These are phyloP conservation scores for Meriones unguiculatus DNA, from an alignment of 2,113 vertebrate species.

Conservation along the genomic window DNA sequence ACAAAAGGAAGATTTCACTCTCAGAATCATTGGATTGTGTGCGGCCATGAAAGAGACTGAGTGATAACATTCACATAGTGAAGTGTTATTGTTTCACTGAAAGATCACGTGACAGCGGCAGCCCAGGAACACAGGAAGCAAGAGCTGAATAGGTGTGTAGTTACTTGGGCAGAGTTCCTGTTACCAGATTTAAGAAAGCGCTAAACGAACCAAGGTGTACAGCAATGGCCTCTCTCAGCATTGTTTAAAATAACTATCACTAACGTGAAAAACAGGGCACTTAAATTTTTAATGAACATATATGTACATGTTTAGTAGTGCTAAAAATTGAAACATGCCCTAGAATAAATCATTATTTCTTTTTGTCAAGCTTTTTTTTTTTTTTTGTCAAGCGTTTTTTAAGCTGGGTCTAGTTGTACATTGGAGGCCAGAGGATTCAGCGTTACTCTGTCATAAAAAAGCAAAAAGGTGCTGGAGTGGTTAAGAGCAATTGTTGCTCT, in stretches of 20 bases:
- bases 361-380: not conserved
- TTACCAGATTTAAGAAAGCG: not conserved
- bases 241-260: not conserved
- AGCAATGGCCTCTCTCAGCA: not conserved
- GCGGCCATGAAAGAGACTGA: not conserved
- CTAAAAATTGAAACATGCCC: constrained; percentile 42
- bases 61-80: not conserved
- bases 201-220: not conserved
- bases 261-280: not conserved
- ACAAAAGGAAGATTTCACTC: not conserved
- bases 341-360: not conserved
- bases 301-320: not conserved
- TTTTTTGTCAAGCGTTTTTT: not conserved
- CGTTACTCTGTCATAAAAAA: not conserved
- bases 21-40: not conserved
- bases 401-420: not conserved
- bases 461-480: not conserved
- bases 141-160: not conserved
- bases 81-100: constrained; percentile 9
- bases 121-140: not conserved
- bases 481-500: not conserved
- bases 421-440: not conserved
- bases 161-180: not conserved
- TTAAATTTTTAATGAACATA: constrained; percentile 40
- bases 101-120: not conserved